A percentile compares a stretch with the other conserved stretches of the same genome.
phyloP scores from a whole-genome alignment of 1,140 invertebrate genomes.

The Macrotrachela quadricornifera region DNA sequence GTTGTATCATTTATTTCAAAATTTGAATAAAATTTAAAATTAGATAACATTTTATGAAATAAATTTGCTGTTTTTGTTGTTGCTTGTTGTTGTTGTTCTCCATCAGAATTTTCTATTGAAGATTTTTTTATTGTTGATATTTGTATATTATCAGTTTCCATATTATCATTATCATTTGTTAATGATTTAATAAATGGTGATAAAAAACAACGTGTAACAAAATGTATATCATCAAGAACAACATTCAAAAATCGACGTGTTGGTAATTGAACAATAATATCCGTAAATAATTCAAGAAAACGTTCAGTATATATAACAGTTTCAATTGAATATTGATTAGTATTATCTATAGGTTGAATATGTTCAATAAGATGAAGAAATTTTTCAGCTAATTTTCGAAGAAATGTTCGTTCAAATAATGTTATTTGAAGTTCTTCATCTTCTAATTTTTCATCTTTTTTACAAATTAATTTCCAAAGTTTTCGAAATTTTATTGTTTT shows the following conservation, averaged over 20 bases:
- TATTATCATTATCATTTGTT: too few relatives aligned
- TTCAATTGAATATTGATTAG: background rate
- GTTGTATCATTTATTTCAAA: constrained; percentile 95
- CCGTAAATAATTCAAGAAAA: constrained; percentile 83
- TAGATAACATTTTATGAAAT: constrained; percentile 59
- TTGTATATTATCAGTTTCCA: too few relatives aligned
- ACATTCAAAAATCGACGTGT: constrained; percentile 89
- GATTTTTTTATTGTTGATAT: too few relatives aligned
- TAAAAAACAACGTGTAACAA: constrained; percentile 51
- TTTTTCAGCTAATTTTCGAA: constrained; percentile 66
- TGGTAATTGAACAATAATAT: constrained; percentile 75
- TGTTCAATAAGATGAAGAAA: constrained; percentile 58
- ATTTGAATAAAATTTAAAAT: constrained; percentile 80
- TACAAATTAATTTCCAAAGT: constrained; percentile 68
- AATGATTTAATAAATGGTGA: too few relatives aligned
- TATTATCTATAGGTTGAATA: background rate
- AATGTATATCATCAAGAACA: constrained; percentile 74
- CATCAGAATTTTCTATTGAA: background rate
- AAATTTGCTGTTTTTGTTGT: constrained; percentile 11
- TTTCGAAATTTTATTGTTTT: constrained; percentile 68
- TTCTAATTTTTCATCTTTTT: constrained; percentile 47
- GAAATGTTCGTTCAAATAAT: constrained; percentile 65
- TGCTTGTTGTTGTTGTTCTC: background rate
- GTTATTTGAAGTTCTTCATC: constrained; percentile 46
- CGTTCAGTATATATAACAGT: constrained; percentile 68